Evolutionary conservation across 2,888 invertebrate genomes (phyloP).

Genomic region (Nomada ruficornis): DNA sequence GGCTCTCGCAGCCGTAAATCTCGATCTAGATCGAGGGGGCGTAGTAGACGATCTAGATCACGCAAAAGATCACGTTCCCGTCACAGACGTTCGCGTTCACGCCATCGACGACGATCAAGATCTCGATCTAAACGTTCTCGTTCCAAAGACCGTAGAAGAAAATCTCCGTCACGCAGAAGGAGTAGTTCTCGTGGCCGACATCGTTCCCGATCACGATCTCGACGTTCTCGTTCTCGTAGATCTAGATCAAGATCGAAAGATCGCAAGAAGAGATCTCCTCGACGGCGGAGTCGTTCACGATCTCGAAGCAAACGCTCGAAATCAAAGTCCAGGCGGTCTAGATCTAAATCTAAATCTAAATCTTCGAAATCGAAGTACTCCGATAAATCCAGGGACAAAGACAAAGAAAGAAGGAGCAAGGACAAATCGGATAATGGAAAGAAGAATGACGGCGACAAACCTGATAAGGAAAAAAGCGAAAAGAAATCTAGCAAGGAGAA

Average conservation of each 20-base stretch:
- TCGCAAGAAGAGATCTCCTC: slow-evolving; percentile 79
- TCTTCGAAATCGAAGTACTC: slow-evolving; percentile 83
- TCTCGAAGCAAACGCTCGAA: slow-evolving; percentile 87
- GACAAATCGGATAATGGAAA: slow-evolving; percentile 80
- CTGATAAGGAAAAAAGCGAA: slow-evolving; percentile 76
- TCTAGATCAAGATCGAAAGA: slow-evolving; percentile 83
- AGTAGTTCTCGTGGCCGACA: slow-evolving; percentile 81
- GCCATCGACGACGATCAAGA: slow-evolving; percentile 86
- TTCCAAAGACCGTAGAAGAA: slow-evolving; percentile 81
- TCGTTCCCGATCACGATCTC: slow-evolving; percentile 84
- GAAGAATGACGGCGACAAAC: slow-evolving; percentile 77
- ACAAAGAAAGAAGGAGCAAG: slow-evolving; percentile 77
- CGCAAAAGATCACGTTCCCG: slow-evolving; percentile 80
- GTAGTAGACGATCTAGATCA: slow-evolving; percentile 86
- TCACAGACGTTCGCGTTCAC: slow-evolving; percentile 82
- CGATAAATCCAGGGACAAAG: slow-evolving; percentile 81
- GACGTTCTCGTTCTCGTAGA: slow-evolving; percentile 82
- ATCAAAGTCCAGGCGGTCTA: slow-evolving; percentile 84
- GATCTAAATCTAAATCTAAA: slow-evolving; percentile 84
- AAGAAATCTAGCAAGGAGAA: slow-evolving; percentile 79
- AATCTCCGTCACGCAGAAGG: slow-evolving; percentile 80
- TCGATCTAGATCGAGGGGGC: slow-evolving; percentile 87
- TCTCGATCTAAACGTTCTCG: slow-evolving; percentile 83
- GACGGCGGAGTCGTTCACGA: slow-evolving; percentile 81
- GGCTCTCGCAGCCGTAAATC: slow-evolving; percentile 85